Evolutionary conservation across 2,113 vertebrate genomes (phyloP), one percentile per base, ranked within the genome.

Genomic region (Ammodramus savannarum): DNA sequence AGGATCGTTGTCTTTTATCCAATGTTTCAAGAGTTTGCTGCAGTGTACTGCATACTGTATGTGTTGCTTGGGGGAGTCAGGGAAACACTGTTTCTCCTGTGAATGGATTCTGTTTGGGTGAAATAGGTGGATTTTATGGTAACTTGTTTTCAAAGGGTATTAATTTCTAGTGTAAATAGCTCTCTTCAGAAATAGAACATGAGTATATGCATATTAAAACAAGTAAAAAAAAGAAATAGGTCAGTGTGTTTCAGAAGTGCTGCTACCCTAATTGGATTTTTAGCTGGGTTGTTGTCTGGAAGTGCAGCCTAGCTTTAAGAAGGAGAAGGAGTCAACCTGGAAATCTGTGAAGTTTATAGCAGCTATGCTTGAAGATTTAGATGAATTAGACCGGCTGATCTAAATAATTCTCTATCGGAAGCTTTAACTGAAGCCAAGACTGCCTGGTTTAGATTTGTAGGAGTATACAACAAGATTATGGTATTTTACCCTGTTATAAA

Each of bases 11-110:
- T 95, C 89, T 96, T 96, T 96, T 98, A 96, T 94, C 97, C 96
- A 98, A 97, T 98, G 98, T 97, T 98, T 98, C 93, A 98, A 98
- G 98, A 99, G 98, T 99, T 99, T 99, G 98, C 98, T 99, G 98
- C 98, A 98, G 98, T 98, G 25, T 98, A 98, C 97, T 98, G 98
- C 98, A 98, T 98, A 96, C 97, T 96, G 88, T 97, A 51, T 97
- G 94, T 97, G 93, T 84, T 83, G 95, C 95, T 95, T 49, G 14
- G 66, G 91, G 81, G 76, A 96, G 95, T 93, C 79, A 2, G 89
- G 93, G 96, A 95, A 96, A 93, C 95, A 26, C 11, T 31, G 57
- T 96, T 97, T 95, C 91, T 91, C 88, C 8, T 0, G 57, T 76
- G 89, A 72, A 85, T 86, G 66, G 65, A 62, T 69, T 69, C 78